These are phyloP conservation scores for Bos javanicus DNA, from an alignment of 2,113 vertebrate species.

Conservation along the genomic window DNA sequence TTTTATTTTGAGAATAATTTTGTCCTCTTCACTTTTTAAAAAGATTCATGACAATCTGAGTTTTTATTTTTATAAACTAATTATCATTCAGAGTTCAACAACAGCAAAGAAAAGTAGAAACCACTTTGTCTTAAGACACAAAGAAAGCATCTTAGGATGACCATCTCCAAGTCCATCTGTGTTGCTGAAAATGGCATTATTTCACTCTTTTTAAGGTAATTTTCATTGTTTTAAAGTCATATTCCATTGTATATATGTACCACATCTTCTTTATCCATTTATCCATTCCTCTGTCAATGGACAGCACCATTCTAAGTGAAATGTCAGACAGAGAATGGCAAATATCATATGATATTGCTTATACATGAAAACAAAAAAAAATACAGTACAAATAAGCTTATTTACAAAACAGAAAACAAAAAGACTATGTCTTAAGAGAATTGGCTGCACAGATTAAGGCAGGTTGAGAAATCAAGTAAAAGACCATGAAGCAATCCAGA, in stretches of 20 bases:
- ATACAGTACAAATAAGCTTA: background rate
- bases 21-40: background rate
- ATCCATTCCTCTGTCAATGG: background rate
- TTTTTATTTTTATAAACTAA: background rate
- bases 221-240: background rate
- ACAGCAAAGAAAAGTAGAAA: background rate
- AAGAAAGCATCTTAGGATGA: background rate
- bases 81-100: background rate
- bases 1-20: background rate
- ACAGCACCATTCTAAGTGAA: background rate
- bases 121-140: background rate
- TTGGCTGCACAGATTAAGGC: background rate
- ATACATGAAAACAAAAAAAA: background rate
- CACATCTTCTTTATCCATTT: background rate
- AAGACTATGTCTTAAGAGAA: background rate
- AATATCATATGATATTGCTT: background rate
- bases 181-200: background rate
- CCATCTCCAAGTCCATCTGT: background rate
- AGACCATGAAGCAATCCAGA: background rate
- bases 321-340: background rate
- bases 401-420: background rate
- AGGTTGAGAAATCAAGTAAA: background rate
- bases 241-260: background rate
- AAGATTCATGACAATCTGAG: background rate
- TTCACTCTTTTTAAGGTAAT: background rate